A percentile compares a stretch with the other conserved stretches of the same genome.
Conservation (phyloP, 2,113 vertebrate genomes). For the Ondatra zibethicus region DNA sequence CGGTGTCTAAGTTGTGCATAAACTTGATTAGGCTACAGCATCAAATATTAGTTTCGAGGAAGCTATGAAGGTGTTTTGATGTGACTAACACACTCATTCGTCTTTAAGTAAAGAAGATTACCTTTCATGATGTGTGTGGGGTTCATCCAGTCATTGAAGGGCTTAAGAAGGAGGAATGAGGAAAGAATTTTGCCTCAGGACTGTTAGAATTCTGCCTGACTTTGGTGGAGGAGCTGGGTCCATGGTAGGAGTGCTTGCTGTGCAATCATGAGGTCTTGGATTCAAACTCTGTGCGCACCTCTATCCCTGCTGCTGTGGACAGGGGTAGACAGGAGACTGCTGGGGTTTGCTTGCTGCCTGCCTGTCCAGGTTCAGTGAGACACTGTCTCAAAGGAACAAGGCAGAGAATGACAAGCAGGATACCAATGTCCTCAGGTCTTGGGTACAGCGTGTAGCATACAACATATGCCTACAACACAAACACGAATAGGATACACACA, state of each 20-base stretch:
- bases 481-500: too few relatives aligned
- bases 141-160: background rate
- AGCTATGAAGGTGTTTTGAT: background rate
- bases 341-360: background rate
- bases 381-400: background rate
- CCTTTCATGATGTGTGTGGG: background rate
- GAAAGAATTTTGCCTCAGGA: background rate
- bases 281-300: background rate
- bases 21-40: background rate
- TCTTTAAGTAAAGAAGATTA: conserved; percentile 11
- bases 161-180: background rate
- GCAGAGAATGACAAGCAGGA: background rate
- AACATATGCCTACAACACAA: background rate
- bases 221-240: background rate
- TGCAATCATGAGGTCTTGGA: background rate
- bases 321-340: background rate
- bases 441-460: background rate
- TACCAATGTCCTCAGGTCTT: background rate
- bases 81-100: background rate
- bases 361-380: background rate
- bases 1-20: conserved; percentile 19
- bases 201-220: background rate
- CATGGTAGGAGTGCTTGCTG: background rate
- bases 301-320: background rate
- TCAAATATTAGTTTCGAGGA: background rate